Evolutionary conservation across 2,113 vertebrate genomes (phyloP).

Genomic region (Corythornis cristatus): DNA sequence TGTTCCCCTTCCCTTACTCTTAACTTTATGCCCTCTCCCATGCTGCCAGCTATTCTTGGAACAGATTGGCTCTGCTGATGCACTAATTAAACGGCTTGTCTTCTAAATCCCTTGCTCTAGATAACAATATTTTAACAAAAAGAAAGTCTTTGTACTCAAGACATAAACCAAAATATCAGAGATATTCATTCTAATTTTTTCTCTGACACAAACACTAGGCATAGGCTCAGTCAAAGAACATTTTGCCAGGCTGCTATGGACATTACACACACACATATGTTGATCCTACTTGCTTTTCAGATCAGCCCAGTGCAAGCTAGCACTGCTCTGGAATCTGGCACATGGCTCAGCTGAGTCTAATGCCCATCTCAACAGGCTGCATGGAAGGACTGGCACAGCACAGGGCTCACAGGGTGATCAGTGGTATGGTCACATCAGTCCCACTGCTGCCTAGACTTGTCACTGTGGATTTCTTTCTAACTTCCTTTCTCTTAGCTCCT

Average conservation of each 20-base stretch:
- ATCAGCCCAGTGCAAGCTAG: background rate
- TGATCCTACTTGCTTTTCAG: background rate
- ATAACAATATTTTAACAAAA: constrained; percentile 16
- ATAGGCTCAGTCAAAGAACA: background rate
- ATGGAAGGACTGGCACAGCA: background rate
- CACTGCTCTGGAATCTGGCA: background rate
- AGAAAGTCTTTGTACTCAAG: background rate
- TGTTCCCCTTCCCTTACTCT: background rate
- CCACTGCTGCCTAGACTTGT: background rate
- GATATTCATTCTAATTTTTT: background rate
- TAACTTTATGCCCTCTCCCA: background rate
- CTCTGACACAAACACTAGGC: background rate
- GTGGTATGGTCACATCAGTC: accelerated
- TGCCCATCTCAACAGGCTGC: background rate
- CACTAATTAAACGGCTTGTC: constrained; percentile 4
- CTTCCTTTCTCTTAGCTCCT: background rate
- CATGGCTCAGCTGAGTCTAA: background rate
- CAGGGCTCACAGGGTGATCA: background rate
- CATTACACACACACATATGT: background rate
- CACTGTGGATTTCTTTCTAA: background rate
- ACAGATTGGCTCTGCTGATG: background rate
- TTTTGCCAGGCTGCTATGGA: background rate
- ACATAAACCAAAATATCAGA: background rate
- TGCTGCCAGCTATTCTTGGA: background rate
- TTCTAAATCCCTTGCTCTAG: background rate